Base-by-base conservation (phyloP, 2,888 invertebrate genomes). In the Apotomis turbidana region DNA sequence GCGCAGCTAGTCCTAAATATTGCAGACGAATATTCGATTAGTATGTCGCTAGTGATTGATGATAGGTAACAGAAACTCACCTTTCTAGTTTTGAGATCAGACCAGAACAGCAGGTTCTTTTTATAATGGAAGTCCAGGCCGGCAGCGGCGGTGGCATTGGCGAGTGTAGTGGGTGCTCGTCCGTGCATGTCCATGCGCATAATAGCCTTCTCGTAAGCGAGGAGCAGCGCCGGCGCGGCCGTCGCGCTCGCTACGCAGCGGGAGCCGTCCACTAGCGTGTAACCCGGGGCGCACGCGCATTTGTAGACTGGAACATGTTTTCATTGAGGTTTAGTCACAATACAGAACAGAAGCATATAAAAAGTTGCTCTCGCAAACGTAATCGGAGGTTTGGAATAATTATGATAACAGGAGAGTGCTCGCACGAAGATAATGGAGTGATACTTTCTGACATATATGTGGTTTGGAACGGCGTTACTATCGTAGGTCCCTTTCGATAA, bases 71-170 rank as follows among this genome's bases (percentile, higher is more conserved):
- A 44, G 5, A 15, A 27, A 62, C 76, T 72, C 3, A 97, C 97
- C 94, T 97, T 97, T 77, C 97, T 95, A 0, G 97, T 97, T 86
- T 97, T 98, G 1, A 96, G 94, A 87, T 98, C 98, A 8, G 98
- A 97, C 98, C 98, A 98, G 88, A 97, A 98, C 2, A 98, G 90
- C 70, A 96, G 87, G 81, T 97, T 97, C 76, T 95, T 94, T 46
- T 95, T 93, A 85, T 95, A 97, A 81, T 98, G 97, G 85, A 95
- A 98, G 86, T 98, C 98, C 12, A 98, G 91, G 0, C 98, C 98
- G 67, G 97, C 97, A 0, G 97, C 97, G 0, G 96, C 95, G 0
- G 97, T 97, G 3, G 97, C 96, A 85, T 98, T 98, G 36, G 97
- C 96, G 36, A 97, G 93, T 64, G 95, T 87, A 71, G 93, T 93